Conservation (phyloP, 2,888 invertebrate species). For the Eulithis prunata region DNA sequence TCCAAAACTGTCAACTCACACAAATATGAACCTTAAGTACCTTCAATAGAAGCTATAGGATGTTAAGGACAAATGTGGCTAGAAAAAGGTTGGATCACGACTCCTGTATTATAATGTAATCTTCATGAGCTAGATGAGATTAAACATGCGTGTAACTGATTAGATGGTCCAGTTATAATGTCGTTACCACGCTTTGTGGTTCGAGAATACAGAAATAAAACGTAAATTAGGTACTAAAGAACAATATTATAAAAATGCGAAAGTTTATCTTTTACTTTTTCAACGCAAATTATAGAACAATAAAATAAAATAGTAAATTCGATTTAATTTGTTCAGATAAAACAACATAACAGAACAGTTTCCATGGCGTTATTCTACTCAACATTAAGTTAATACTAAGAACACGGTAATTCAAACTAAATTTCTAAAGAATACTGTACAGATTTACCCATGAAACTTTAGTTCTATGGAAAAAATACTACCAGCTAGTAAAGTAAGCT, state of each 20-base stretch:
- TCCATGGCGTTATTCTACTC: no score
- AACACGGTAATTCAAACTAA: no score
- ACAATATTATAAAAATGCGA: background rate
- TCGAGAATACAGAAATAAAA: slow-evolving; percentile 1
- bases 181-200: slow-evolving; percentile 18
- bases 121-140: slow-evolving; percentile 33
- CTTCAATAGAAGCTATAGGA: slow-evolving; percentile 9
- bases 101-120: slow-evolving; percentile 53
- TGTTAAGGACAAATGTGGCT: background rate
- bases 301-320: no score
- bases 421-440: no score
- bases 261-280: background rate
- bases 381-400: no score
- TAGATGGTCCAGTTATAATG: slow-evolving; percentile 30
- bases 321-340: no score
- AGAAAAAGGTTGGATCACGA: slow-evolving; percentile 46
- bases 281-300: no score
- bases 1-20: slow-evolving; percentile 14
- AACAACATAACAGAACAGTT: no score
- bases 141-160: slow-evolving; percentile 40
- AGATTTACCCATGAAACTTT: no score
- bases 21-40: background rate
- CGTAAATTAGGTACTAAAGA: background rate
- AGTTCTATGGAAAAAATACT: no score
- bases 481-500: no score